Conservation (phyloP, 2,113 vertebrate species). For the Hirundichthys speculiger region DNA sequence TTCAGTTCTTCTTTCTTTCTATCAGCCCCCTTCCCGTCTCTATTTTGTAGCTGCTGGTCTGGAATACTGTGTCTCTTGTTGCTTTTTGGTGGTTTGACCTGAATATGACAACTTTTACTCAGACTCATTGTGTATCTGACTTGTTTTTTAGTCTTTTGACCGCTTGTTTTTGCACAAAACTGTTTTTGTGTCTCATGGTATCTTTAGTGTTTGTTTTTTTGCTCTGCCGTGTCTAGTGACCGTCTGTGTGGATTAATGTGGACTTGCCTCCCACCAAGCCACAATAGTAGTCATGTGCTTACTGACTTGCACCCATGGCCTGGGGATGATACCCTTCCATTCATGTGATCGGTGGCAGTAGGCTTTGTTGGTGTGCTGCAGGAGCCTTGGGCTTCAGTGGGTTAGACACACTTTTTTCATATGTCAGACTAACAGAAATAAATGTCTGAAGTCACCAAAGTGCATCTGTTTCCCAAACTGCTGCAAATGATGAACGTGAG, state of each 20-base stretch:
- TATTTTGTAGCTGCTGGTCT: constrained; percentile 15
- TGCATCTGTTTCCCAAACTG: constrained; percentile 9
- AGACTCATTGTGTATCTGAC: constrained; percentile 5
- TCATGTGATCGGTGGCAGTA: constrained; percentile 72
- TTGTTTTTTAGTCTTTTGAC: constrained; percentile 7
- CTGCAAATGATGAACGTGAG: background rate
- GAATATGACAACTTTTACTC: constrained; percentile 45
- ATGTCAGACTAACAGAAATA: constrained; percentile 47
- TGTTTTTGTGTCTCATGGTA: constrained; percentile 20
- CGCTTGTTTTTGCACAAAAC: constrained; percentile 18
- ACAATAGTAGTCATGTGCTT: constrained; percentile 74
- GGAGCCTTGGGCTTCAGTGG: constrained; percentile 30
- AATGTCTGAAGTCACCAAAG: constrained; percentile 27
- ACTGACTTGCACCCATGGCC: constrained; percentile 55
- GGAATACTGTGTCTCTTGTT: constrained; percentile 31
- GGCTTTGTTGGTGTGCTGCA: constrained; percentile 26
- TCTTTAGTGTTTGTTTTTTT: background rate
- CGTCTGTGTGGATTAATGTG: constrained; percentile 20
- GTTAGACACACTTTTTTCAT: constrained; percentile 44
- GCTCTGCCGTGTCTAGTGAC: background rate
- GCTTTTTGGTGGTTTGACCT: constrained; percentile 36
- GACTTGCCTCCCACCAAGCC: constrained; percentile 32
- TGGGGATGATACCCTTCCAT: constrained; percentile 51
- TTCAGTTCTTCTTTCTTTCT: background rate
- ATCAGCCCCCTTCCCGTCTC: background rate